Evolutionary conservation across 2,113 vertebrate species (phyloP).

Genomic region (Indri indri): DNA sequence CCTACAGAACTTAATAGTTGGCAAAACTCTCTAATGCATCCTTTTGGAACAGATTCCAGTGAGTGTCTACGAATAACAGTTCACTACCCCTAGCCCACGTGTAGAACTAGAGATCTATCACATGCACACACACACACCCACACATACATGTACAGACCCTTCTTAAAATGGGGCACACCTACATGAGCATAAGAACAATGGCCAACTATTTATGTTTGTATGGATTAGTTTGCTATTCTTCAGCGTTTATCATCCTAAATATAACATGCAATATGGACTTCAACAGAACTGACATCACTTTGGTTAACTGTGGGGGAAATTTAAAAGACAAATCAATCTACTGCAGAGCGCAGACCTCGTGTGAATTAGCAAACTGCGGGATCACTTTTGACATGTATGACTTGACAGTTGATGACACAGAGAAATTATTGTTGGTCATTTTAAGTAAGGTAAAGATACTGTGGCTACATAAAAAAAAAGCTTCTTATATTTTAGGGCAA

Average conservation of each 20-base stretch:
- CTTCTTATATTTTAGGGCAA: background rate
- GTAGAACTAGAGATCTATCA: accelerated
- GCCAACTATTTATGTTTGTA: accelerated
- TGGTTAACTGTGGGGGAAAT: background rate
- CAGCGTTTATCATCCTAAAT: background rate
- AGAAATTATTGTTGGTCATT: background rate
- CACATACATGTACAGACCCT: no score
- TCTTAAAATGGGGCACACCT: background rate
- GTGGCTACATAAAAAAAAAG: background rate
- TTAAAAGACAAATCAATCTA: accelerated
- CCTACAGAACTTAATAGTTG: accelerated
- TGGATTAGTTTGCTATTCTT: accelerated
- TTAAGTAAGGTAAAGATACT: background rate
- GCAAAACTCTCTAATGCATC: no score
- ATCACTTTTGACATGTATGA: accelerated
- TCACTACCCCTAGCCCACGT: accelerated
- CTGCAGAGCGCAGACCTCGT: accelerated
- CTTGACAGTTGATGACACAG: accelerated
- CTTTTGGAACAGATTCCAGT: accelerated
- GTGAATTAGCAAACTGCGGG: accelerated
- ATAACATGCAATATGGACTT: accelerated
- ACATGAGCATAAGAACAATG: accelerated
- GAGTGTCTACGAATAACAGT: accelerated
- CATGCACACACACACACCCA: background rate
- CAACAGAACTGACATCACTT: background rate